Percentiles rank a stretch among this genome's conserved stretches.
These are phyloP conservation scores for Machimus rusticus DNA, from an alignment of 2,888 invertebrate genomes.

Conservation along the genomic window DNA sequence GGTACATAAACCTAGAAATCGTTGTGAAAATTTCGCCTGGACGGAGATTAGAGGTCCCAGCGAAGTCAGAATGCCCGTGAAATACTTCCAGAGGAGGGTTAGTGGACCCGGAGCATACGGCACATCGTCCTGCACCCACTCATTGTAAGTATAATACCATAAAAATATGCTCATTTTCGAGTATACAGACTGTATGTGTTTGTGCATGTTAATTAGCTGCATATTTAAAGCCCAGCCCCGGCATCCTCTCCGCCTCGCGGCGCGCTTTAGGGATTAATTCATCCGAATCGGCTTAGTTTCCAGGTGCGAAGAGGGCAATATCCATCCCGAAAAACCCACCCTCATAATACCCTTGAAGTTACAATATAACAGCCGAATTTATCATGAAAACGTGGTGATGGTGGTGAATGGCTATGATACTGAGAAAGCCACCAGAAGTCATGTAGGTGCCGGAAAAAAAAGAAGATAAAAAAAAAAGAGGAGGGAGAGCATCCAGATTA, in stretches of 20 bases:
- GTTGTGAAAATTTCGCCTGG: background rate
- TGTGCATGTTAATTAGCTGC: background rate
- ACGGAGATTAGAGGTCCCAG: background rate
- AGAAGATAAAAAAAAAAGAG: background rate
- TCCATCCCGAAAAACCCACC: background rate
- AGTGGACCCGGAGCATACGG: constrained; percentile 64
- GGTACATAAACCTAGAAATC: background rate
- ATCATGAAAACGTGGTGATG: background rate
- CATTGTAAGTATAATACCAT: constrained; percentile 56
- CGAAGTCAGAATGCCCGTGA: constrained; percentile 57
- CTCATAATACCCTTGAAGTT: background rate
- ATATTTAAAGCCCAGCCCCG: background rate
- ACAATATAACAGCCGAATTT: background rate
- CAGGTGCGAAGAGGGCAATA: background rate
- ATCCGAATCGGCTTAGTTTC: background rate
- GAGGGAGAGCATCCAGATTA: background rate
- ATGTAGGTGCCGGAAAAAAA: background rate
- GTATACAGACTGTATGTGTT: background rate
- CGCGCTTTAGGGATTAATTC: background rate
- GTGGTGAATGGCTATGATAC: background rate
- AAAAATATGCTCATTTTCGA: background rate
- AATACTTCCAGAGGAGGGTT: constrained; percentile 62
- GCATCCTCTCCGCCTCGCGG: background rate
- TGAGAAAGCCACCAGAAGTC: background rate
- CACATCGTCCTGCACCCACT: constrained; percentile 57